Evolutionary conservation across 1,140 invertebrate species (phyloP).

Genomic region (Monomorium pharaonis): DNA sequence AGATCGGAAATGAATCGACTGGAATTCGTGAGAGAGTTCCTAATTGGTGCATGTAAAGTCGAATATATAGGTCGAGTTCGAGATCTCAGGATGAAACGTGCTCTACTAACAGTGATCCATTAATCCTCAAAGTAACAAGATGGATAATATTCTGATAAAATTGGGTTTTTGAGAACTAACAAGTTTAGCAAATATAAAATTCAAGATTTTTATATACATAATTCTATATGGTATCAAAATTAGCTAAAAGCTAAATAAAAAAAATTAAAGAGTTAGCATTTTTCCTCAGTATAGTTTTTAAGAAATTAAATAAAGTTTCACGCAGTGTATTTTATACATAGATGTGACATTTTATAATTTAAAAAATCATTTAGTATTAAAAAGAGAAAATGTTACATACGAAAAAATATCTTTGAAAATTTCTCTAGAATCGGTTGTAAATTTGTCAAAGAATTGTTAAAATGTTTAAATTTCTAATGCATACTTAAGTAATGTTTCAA

Average conservation of each 20-base stretch:
- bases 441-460: background rate
- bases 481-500: background rate
- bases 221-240: background rate
- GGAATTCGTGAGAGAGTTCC: constrained; percentile 15
- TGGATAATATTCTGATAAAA: background rate
- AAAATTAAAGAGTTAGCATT: background rate
- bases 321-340: background rate
- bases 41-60: constrained; percentile 22
- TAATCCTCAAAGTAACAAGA: background rate
- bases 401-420: background rate
- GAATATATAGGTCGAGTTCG: constrained; percentile 2
- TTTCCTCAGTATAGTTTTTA: background rate
- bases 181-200: background rate
- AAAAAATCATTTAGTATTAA: background rate
- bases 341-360: background rate
- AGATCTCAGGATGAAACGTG: background rate
- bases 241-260: background rate
- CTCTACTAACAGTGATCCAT: background rate
- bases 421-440: background rate
- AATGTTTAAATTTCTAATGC: background rate
- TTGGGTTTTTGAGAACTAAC: background rate
- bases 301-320: background rate
- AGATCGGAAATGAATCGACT: constrained; percentile 28
- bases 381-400: background rate
- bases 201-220: background rate